phyloP scores from a whole-genome alignment of 2,888 invertebrate species.

The Scaptomyza parva region DNA sequence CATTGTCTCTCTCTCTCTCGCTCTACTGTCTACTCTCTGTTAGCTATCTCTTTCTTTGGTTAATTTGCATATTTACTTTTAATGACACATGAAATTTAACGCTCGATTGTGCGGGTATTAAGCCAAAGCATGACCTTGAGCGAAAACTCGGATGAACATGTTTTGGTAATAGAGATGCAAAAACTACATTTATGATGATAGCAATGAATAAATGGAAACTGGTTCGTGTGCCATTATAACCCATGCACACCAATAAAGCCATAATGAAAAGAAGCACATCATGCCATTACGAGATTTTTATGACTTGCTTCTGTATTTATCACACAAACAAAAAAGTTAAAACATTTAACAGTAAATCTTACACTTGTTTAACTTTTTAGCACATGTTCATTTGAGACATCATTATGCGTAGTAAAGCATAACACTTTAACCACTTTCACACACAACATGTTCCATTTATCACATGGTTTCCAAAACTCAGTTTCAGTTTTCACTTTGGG shows the following conservation, averaged over 20 bases:
- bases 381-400: constrained; percentile 19
- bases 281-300: too few relatives aligned
- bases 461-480: constrained; percentile 41
- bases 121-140: constrained; percentile 54
- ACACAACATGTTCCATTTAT: constrained; percentile 18
- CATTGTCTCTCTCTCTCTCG: neutral
- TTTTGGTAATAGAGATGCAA: constrained; percentile 3
- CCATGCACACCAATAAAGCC: neutral
- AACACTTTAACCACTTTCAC: constrained; percentile 3
- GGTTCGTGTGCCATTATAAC: neutral
- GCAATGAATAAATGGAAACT: neutral
- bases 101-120: constrained; percentile 28
- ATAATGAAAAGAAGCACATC: neutral
- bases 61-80: constrained; percentile 55
- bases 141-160: constrained; percentile 25
- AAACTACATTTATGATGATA: constrained; percentile 6
- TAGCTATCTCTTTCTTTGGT: neutral
- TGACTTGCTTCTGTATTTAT: neutral
- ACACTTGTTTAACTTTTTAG: neutral
- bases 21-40: too few relatives aligned
- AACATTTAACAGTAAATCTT: neutral
- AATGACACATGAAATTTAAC: constrained; percentile 69
- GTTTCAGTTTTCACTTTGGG: constrained; percentile 41
- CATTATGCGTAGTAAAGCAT: neutral
- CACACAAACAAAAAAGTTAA: neutral